Evolutionary conservation across 2,797 vertebrate genomes (phyloP), one percentile per base, ranked within the genome.

Genomic region (Lacerta agilis): DNA sequence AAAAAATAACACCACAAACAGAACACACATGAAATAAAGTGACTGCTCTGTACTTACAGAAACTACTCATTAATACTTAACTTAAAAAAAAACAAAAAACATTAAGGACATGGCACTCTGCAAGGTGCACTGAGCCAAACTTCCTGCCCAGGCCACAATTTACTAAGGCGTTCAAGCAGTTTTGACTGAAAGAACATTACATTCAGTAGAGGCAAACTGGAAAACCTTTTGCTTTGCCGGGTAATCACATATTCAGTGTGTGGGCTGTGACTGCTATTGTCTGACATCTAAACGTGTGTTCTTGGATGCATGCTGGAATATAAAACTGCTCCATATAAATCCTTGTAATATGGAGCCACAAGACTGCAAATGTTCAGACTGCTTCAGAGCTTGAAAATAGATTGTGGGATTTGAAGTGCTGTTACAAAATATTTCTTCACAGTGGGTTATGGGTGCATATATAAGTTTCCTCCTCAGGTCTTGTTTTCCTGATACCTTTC

Each of bases 71-170:
- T 92, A 58, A 87, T 79, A 58, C n/a, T 78, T 3, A 83, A 86
- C 58, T 1, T 15, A 15, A 55, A 55, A 55, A 33, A 49, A 49
- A 13, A 3, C 15, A 1, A 4, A 15, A 4, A 15, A 13, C 49
- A 4, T 77, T 69, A 82, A 87, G 88, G 17, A 18, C 36, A 87
- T 80, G 41, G 23, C 66, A 55, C 0, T 0, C 0, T 25, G 18
- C 0, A 0, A 90, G 78, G 87, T 2, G 33, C 80, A 83, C 79
- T 0, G 0, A 87, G 9, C 17, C 9, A 8, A 0, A 0, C 86
- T 91, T 90, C 23, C 58, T 91, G 15, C 7, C 33, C 7, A 49
- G 20, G 49, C 33, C 71, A 15, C 73, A 89, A 79, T 79, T 43
- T 38, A 61, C 41, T 45, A 79, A 85, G 17, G 0, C 10, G 20